Evolutionary conservation across 2,113 vertebrate species (phyloP).

Genomic region (Myotis lucifugus): DNA sequence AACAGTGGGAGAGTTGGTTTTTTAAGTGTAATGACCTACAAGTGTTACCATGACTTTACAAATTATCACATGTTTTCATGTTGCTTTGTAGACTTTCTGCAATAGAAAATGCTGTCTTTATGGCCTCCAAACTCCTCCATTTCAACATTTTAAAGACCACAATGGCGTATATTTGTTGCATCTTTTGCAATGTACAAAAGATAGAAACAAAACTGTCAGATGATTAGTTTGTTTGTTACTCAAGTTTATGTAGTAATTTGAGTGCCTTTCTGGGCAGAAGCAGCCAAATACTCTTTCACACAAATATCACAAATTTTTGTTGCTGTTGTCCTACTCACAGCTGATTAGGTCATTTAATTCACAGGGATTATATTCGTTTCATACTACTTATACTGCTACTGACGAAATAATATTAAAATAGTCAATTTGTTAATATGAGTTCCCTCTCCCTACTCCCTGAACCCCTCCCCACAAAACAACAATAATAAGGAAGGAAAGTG

Average conservation of each 20-base stretch:
- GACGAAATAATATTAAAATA: background rate
- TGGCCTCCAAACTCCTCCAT: background rate
- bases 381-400: background rate
- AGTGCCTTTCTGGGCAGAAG: slow-evolving; percentile 53
- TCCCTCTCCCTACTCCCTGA: background rate
- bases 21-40: background rate
- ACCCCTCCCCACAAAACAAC: no score
- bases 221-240: background rate
- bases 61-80: background rate
- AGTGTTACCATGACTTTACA: background rate
- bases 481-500: background rate
- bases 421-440: background rate
- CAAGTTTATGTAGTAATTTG: background rate
- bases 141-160: background rate
- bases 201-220: background rate
- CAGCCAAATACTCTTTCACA: background rate
- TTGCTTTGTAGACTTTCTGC: background rate
- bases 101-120: background rate
- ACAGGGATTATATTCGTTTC: slow-evolving; percentile 20
- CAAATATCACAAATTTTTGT: slow-evolving; percentile 37
- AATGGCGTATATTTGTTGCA: background rate
- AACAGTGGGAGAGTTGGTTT: background rate
- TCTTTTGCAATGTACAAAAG: background rate
- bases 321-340: background rate
- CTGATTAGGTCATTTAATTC: background rate